Evolutionary conservation across 2,888 invertebrate genomes (phyloP), one percentile per base, ranked within the genome.

Genomic region (Diabrotica balteata): DNA sequence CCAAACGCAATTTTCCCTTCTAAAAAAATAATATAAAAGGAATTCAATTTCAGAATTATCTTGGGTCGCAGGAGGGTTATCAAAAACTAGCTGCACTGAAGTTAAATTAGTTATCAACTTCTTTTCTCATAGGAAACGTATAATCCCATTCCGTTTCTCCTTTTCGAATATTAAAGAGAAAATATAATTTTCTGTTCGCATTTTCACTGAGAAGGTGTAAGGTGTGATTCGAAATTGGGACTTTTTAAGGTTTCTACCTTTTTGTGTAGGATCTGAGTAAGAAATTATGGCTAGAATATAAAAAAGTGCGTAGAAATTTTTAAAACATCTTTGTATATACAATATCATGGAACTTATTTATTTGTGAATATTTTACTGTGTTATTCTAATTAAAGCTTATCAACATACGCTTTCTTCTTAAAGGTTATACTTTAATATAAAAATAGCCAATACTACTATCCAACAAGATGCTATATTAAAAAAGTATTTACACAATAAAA

Each of bases 41-140:
- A 44, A 55, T 45, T 55, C 55, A 17, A 55, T 55, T 55, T 44
- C 5, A 5, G 44, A 17, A 55, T 55, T 55, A 55, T 55, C 17
- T 17, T 44, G 55, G 11, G 8, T 55, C 43, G 45, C 55, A 43
- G 43, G 43, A 43, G 44, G 44, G 44, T 11, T 55, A 11, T 55
- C 55, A 55, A 45, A 45, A 55, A 55, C 55, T 55, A 54, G 43
- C 10, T 54, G 54, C n/a, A 55, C 45, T 55, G 55, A 55, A 45
- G 43, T 55, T 55, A 55, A 55, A 55, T 55, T 55, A 55, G 55
- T 47, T 47, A 47, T 47, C 47, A 47, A 47, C 9, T 45, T 44
- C 55, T 43, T 45, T 55, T 55, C 8, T 55, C 44, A 44, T 44
- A 8, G 17, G 44, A 11, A 55, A 45, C 22, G 55, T 45, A 55